Evolutionary conservation across 2,113 vertebrate genomes (phyloP).

Genomic region (Bos indicus): DNA sequence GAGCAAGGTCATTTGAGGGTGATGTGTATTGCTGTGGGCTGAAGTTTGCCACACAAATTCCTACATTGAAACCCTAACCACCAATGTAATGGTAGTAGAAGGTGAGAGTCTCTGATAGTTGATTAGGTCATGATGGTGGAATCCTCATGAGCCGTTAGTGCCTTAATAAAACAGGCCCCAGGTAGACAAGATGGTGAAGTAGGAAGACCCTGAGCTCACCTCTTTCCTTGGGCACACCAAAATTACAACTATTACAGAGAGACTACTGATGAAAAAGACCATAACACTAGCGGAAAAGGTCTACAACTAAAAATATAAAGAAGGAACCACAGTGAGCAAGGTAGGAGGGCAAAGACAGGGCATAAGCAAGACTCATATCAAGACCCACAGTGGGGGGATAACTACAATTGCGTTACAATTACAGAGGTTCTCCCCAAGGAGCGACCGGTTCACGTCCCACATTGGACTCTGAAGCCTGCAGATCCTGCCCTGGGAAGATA

Average conservation of each 20-base stretch:
- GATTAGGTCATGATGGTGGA: background rate
- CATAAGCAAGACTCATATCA: background rate
- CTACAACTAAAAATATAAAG: background rate
- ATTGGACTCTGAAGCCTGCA: background rate
- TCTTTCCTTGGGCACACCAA: background rate
- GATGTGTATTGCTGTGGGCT: accelerated
- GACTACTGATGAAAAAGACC: background rate
- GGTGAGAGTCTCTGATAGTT: background rate
- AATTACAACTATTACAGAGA: background rate
- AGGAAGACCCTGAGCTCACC: background rate
- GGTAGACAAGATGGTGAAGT: background rate
- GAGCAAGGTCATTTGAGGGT: no score
- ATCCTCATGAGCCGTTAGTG: background rate
- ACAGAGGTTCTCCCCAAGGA: background rate
- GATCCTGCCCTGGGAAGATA: background rate
- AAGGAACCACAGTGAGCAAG: background rate
- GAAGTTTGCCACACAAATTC: background rate
- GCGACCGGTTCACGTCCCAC: background rate
- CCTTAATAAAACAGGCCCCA: background rate
- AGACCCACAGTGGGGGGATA: background rate
- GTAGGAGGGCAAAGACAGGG: background rate
- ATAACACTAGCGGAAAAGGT: background rate
- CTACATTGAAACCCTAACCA: background rate
- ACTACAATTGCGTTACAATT: background rate
- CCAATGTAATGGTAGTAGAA: background rate